Base-by-base conservation (phyloP, 2,113 vertebrate species). In the Puffinus mauretanicus region DNA sequence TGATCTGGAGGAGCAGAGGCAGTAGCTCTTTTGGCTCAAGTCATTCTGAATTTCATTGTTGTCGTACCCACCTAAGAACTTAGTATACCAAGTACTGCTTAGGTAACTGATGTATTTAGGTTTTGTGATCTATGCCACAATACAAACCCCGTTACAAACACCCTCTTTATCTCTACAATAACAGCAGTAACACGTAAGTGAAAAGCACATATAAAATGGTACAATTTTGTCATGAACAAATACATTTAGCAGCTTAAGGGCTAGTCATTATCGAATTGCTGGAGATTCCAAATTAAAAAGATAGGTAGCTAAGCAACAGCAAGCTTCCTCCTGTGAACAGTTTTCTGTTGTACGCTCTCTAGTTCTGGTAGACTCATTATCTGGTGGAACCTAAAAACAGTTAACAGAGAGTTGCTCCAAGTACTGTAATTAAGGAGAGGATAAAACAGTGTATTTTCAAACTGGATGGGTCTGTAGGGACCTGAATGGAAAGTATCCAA, bases 251-350 rank as follows among this genome's bases (percentile, higher is more conserved):
- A 90, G 94, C 89, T 96, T 80, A 96, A 95, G 90, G 93, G 90
- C 83, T 49, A 76, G 75, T 81, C 87, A 83, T 96, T 96, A 96
- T n/a, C 30, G 42, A 97, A 96, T 96, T 96, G 96, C 69, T 90
- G 83, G 93, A 91, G 85, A 97, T 95, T 94, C 96, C 88, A 89
- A 96, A 97, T 97, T 94, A 96, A 96, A 97, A 94, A 95, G 96
- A 75, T 13, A 95, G 95, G 97, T 97, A 98, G 95, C 98, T 97
- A 97, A 98, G 98, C 97, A 98, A 98, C 97, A 90, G 90, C 82
- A 93, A 88, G 79, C 70, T 93, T 96, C 89, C 94, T 94, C 86
- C 84, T 97, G 96, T 80, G 94, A 97, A 93, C 51, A 90, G 73
- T 88, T 77, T 93, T 95, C 83, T 78, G 79, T 70, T 66, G 80